These are phyloP conservation scores for Lagria hirta DNA, from an alignment of 2,888 invertebrate species.

Conservation along the genomic window DNA sequence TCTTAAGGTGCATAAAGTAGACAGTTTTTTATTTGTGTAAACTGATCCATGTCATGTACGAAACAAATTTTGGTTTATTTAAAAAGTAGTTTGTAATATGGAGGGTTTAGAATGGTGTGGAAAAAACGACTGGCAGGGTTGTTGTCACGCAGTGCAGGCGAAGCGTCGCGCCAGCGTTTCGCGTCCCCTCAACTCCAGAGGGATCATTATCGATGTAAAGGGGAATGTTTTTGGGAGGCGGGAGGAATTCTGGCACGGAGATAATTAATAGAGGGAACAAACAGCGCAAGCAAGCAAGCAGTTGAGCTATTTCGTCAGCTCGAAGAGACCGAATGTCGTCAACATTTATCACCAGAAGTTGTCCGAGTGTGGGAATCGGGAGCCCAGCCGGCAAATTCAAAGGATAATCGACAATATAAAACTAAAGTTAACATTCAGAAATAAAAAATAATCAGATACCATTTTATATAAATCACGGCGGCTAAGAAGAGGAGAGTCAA, in stretches of 20 bases:
- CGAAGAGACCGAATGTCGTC: slow-evolving; percentile 25
- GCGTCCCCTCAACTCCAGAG: slow-evolving; percentile 1
- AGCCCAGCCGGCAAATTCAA: slow-evolving; percentile 51
- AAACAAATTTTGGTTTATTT: too few relatives aligned
- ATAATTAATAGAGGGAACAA: slow-evolving; percentile 28
- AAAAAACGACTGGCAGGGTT: too few relatives aligned
- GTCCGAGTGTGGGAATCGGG: slow-evolving; percentile 53
- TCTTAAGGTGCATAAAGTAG: too few relatives aligned
- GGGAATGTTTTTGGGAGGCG: not conserved
- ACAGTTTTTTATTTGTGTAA: too few relatives aligned
- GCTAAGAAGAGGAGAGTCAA: slow-evolving; percentile 26
- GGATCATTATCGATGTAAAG: not conserved
- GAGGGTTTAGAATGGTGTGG: too few relatives aligned
- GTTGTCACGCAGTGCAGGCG: too few relatives aligned
- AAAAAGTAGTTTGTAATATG: too few relatives aligned
- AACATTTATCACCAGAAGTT: slow-evolving; percentile 47
- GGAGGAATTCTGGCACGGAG: not conserved
- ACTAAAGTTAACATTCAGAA: slow-evolving; percentile 56
- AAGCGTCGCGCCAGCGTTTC: slow-evolving; percentile 6
- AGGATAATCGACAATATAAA: slow-evolving; percentile 56
- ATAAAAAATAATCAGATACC: slow-evolving; percentile 54
- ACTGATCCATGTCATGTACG: too few relatives aligned
- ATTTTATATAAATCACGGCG: slow-evolving; percentile 54
- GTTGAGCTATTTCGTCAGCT: slow-evolving; percentile 33
- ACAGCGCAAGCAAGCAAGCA: slow-evolving; percentile 14